These are phyloP conservation scores for Polydrusus tereticollis DNA, from an alignment of 2,888 invertebrate genomes.

Conservation along the genomic window DNA sequence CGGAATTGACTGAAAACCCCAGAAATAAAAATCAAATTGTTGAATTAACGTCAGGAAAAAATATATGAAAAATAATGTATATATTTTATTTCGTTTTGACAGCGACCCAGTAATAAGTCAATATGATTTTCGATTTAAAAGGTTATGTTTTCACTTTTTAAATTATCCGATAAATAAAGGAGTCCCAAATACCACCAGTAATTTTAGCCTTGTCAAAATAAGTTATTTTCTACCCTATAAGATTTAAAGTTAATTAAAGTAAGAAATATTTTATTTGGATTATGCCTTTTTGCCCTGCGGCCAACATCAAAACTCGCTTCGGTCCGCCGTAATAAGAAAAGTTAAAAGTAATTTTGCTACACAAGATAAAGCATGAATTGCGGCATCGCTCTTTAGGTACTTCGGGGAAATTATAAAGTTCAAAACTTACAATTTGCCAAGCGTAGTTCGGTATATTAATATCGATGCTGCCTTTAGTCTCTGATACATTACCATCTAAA, in stretches of 20 bases:
- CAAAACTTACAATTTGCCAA: neutral
- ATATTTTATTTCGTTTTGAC: no score
- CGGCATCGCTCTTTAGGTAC: neutral
- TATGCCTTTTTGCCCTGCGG: neutral
- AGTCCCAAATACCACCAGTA: neutral
- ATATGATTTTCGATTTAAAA: no score
- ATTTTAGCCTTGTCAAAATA: neutral
- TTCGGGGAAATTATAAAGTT: conserved; percentile 16
- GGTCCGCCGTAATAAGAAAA: conserved; percentile 1
- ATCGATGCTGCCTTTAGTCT: neutral
- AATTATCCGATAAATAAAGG: neutral
- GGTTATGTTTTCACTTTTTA: no score
- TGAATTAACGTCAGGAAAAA: no score
- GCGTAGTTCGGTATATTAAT: neutral
- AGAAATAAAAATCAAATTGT: no score
- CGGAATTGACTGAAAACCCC: no score
- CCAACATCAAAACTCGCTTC: neutral
- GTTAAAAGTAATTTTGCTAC: conserved; percentile 24
- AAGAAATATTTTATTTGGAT: neutral
- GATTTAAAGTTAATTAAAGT: neutral
- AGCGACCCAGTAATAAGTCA: no score
- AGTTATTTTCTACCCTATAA: neutral
- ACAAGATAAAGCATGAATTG: conserved; percentile 9
- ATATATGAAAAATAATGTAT: no score
- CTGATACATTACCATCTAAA: neutral